Base-by-base conservation (phyloP, 1,140 invertebrate genomes). In the Pteromalus puparum region DNA sequence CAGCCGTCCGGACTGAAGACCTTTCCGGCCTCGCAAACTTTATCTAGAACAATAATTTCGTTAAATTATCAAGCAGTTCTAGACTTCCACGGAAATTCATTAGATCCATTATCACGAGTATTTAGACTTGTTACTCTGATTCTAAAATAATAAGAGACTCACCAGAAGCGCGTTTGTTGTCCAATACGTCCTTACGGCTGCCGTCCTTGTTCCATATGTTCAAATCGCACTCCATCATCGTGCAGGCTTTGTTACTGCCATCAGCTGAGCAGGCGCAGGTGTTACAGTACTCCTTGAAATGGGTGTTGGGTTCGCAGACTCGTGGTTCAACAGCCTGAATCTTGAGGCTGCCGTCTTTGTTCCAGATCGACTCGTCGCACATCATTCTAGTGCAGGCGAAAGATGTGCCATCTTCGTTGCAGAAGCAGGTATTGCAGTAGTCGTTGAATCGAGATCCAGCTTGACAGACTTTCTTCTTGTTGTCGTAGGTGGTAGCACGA, bases 361-460 rank as follows among this genome's bases (percentile, higher is more conserved):
- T 77, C 82, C 82, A 83, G 30, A 83, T 28, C 2, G 46, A 21
- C 9, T 21, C 9, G 38, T 83, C 61, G 15, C 82, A 83, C 7
- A 21, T 13, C 82, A 83, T 83, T 21, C 21, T 42, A 18, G 82
- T 83, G 18, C 82, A 83, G 26, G 30, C 61, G n/a, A 48, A 68
- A 9, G 24, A 7, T 0, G 34, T 38, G 5, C 82, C 82, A 53
- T 83, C 74, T 12, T 68, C 2, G 2, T 53, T 24, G 21, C 82
- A 83, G 12, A 42, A 2, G 26, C 82, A 83, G 5, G 7, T 46
- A 18, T 83, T 83, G 18, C 81, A 83, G 26, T 77, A 83, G 2
- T 70, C 13, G 13, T 67, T 77, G 30, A 83, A 83, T 34, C n/a
- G 1, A 15, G 65, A 15, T 3, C 24, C 9, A 9, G 82, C 75